Evolutionary conservation across 2,888 invertebrate species (phyloP).

Genomic region (Lochmaea capreae): DNA sequence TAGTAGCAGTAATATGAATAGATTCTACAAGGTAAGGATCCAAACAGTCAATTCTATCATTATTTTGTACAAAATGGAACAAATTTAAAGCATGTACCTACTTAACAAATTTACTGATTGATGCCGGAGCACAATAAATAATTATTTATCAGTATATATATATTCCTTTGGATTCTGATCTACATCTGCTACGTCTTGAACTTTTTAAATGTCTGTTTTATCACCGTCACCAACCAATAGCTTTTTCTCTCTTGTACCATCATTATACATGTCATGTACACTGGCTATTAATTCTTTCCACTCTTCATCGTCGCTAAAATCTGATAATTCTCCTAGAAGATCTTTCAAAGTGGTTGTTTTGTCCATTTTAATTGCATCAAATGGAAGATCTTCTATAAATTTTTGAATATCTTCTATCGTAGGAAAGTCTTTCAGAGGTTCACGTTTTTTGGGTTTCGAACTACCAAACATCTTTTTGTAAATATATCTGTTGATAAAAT

Average conservation of each 20-base stretch:
- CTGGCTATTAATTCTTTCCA: slow-evolving; percentile 58
- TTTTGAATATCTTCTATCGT: slow-evolving; percentile 56
- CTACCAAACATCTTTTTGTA: slow-evolving; percentile 39
- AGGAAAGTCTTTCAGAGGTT: slow-evolving; percentile 52
- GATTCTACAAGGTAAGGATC: too few species aligned
- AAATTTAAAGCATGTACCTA: too few species aligned
- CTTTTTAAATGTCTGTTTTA: neutral
- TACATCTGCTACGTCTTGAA: neutral
- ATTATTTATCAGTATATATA: neutral
- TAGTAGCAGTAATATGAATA: too few species aligned
- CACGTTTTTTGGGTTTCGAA: slow-evolving; percentile 41
- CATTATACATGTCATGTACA: slow-evolving; percentile 55
- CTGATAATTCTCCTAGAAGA: slow-evolving; percentile 55
- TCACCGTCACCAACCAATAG: neutral
- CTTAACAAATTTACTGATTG: too few species aligned
- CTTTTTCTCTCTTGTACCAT: slow-evolving; percentile 49
- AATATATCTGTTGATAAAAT: slow-evolving; percentile 42
- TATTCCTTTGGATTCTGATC: neutral
- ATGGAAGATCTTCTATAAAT: slow-evolving; percentile 57
- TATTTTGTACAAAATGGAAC: too few species aligned
- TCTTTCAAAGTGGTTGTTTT: slow-evolving; percentile 54
- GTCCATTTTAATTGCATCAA: slow-evolving; percentile 52
- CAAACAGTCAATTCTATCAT: too few species aligned
- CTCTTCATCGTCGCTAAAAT: slow-evolving; percentile 58
- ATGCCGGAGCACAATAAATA: neutral